Conservation (phyloP, 2,797 vertebrate species). For the Sardinella longiceps region DNA sequence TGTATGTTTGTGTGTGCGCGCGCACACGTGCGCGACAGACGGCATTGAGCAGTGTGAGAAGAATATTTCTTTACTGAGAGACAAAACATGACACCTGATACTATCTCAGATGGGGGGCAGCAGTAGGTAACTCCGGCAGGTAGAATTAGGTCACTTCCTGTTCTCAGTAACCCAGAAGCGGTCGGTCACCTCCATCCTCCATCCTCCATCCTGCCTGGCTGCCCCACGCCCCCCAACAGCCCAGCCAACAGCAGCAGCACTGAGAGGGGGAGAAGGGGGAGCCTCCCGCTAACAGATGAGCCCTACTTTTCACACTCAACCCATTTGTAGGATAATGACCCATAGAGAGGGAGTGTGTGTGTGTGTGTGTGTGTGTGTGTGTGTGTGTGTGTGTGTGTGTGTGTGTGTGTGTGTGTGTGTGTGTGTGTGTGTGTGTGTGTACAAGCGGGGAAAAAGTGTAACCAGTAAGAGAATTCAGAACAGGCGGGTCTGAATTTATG, state of each 20-base stretch:
- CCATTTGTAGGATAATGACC: constrained; percentile 66
- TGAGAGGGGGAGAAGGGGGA: not conserved
- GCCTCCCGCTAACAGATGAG: constrained; percentile 63
- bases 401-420: not conserved
- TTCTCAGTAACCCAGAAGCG: not conserved
- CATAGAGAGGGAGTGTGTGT: constrained; percentile 53
- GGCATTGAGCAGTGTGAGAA: not conserved
- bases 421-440: constrained; percentile 29
- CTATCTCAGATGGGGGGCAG: not conserved
- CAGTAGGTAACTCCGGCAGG: not conserved
- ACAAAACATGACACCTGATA: not conserved
- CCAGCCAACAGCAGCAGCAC: not conserved
- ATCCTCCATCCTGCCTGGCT: not conserved
- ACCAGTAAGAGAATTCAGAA: constrained; percentile 56
- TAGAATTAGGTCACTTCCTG: not conserved
- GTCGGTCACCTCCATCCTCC: not conserved
- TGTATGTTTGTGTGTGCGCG: constrained; percentile 23
- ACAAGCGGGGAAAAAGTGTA: constrained; percentile 3
- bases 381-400: constrained; percentile 26
- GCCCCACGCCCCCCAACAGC: not conserved
- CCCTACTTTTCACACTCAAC: constrained; percentile 67
- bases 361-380: constrained; percentile 26
- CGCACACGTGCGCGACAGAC: not conserved
- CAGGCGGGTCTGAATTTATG: constrained; percentile 66
- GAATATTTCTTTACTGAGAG: not conserved